Evolutionary conservation across 2,888 invertebrate genomes (phyloP), one percentile per base, ranked within the genome.

Genomic region (Arctia plantaginis): DNA sequence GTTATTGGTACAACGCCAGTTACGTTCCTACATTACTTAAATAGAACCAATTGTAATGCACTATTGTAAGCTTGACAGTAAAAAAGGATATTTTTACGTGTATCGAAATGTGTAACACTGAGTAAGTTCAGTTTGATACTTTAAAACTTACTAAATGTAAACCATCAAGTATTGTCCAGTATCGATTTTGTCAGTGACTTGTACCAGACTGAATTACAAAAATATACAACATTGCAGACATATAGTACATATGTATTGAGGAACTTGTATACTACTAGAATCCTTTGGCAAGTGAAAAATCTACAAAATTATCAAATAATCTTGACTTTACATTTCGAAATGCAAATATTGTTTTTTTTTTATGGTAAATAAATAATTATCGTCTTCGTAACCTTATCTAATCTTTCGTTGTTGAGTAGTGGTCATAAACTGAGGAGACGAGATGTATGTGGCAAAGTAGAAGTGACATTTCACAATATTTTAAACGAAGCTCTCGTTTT

Each of bases 11-110:
- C 64, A 74, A 74, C 70, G 71, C 72, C 66, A 78, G 76, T 78
- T 84, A 74, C 55, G 72, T 67, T 73, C 59, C 69, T 70, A 75
- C 73, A 77, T 67, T 23, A 55, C 12, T 73, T 77, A 35, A 79
- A 78, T 82, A 81, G 72, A 68, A 82, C 64, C 69, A 66, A 74
- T 71, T 51, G 69, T 76, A 77, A 82, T 77, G 69, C 59, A 73
- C 64, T 72, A 81, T 76, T 74, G 73, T 39, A 41, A 64, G 69
- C 78, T 72, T 73, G 71, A 39, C 67, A 69, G 30, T 30, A 62
- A 27, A 27, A 59, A 18, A 62, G 18, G 18, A 18, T 62, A 30
- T 62, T 30, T 30, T 62, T 30, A 18, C 18, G 62, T 27, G 7
- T 18, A 62, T 18, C 62, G 7, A 62, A 62, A 62, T 18, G n/a